Evolutionary conservation across 2,113 vertebrate genomes (phyloP).

Genomic region (Forbesichthys papilliferus): DNA sequence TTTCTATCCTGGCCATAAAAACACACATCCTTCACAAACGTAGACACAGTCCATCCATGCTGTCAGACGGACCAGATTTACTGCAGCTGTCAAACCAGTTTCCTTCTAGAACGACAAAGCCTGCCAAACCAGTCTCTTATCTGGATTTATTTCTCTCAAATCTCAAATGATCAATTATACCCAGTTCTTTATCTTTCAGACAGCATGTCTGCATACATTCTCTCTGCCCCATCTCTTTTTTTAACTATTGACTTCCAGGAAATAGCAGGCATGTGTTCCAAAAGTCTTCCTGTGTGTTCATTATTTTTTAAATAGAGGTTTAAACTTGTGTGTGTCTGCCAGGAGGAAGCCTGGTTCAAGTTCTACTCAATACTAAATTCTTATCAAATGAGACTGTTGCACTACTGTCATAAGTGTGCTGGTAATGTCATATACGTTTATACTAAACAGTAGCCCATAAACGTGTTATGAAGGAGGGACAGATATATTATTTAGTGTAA

Average conservation of each 20-base stretch:
- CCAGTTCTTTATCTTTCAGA: not conserved
- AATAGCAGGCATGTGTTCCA: too few species aligned
- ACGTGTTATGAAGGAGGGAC: constrained; percentile 41
- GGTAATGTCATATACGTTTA: too few species aligned
- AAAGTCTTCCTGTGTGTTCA: not conserved
- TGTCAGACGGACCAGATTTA: constrained; percentile 16
- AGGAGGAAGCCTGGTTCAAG: too few species aligned
- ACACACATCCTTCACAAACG: constrained; percentile 28
- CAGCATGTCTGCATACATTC: too few species aligned
- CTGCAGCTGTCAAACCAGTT: constrained; percentile 10
- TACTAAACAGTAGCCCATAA: not conserved
- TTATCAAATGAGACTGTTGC: too few species aligned
- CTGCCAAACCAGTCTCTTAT: not conserved
- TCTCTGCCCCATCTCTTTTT: not conserved
- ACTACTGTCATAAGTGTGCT: too few species aligned
- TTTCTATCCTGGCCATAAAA: constrained; percentile 39
- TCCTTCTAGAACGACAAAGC: constrained; percentile 22
- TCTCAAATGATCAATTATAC: too few species aligned
- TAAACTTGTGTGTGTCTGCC: not conserved
- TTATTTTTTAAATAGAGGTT: not conserved
- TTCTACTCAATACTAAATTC: too few species aligned
- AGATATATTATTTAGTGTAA: constrained; percentile 4
- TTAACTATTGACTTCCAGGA: not conserved
- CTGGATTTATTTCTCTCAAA: not conserved
- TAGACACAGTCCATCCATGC: constrained; percentile 12